Percentiles rank a stretch among this genome's conserved stretches.
phyloP scores from a whole-genome alignment of 2,888 invertebrate genomes.

The Drosophila basisetae region DNA sequence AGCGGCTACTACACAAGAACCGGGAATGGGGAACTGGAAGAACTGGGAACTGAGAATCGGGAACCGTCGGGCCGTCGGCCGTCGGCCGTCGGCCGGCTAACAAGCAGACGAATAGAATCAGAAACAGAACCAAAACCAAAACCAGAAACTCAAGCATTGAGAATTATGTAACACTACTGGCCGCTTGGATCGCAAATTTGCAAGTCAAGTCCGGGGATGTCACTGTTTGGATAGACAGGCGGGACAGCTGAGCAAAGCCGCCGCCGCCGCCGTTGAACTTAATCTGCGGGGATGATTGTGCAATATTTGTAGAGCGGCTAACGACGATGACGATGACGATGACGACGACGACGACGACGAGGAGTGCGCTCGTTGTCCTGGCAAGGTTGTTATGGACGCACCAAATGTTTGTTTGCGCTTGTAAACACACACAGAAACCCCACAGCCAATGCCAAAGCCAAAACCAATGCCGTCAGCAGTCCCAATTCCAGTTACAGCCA shows the following conservation, averaged over 20 bases:
- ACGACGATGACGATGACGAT: conserved; percentile 9
- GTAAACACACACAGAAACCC: conserved; percentile 54
- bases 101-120: conserved; percentile 55
- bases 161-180: conserved; percentile 76
- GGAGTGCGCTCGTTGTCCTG: conserved; percentile 67
- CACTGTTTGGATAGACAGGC: conserved; percentile 72
- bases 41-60: conserved; percentile 32
- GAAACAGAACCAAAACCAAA: conserved; percentile 14
- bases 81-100: conserved; percentile 45
- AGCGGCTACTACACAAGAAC: conserved; percentile 68
- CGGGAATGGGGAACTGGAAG: conserved; percentile 35
- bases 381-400: conserved; percentile 77
- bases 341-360: not conserved
- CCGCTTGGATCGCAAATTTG: conserved; percentile 68
- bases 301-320: conserved; percentile 67
- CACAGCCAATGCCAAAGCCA: conserved; percentile 7
- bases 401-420: conserved; percentile 62
- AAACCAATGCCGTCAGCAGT: conserved; percentile 6
- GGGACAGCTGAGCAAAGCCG: conserved; percentile 75
- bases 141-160: conserved; percentile 42
- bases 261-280: conserved; percentile 70
- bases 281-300: conserved; percentile 73
- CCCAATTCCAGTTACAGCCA: conserved; percentile 21
- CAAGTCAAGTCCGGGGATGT: conserved; percentile 77
- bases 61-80: conserved; percentile 43